Conservation (phyloP, 2,797 vertebrate genomes). For the Pteronotus mesoamericanus region DNA sequence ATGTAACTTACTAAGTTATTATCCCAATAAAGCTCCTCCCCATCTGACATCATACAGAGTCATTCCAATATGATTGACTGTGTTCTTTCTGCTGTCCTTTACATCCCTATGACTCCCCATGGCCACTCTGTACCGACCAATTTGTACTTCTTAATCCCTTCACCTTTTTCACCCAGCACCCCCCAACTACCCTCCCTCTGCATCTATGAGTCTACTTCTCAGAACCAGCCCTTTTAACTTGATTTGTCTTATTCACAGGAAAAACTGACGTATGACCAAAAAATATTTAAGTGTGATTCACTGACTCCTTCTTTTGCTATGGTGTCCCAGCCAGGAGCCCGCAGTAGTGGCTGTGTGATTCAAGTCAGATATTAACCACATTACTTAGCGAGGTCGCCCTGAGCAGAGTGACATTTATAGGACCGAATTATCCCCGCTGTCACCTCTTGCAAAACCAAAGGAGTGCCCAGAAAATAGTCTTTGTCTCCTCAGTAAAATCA, state of each 20-base stretch:
- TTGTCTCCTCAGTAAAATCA: neutral
- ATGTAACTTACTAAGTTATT: neutral
- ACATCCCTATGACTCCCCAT: neutral
- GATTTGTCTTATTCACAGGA: neutral
- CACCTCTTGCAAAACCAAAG: neutral
- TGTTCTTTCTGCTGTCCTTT: neutral
- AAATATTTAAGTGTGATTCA: neutral
- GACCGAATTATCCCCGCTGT: neutral
- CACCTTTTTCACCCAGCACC: neutral
- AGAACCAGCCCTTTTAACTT: neutral
- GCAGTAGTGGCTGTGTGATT: rapidly evolving
- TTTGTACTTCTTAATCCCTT: neutral
- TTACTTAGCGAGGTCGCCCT: neutral
- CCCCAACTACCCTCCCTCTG: neutral
- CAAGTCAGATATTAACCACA: neutral
- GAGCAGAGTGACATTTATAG: neutral
- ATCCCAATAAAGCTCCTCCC: neutral
- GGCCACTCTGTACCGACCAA: neutral
- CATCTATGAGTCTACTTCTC: neutral
- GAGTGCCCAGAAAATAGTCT: neutral
- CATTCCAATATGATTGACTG: neutral
- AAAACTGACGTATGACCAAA: neutral
- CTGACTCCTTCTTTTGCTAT: neutral
- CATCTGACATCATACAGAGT: neutral
- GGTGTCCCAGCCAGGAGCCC: neutral